phyloP scores from a whole-genome alignment of 2,888 invertebrate species.

The Apomyelois bistriatella region DNA sequence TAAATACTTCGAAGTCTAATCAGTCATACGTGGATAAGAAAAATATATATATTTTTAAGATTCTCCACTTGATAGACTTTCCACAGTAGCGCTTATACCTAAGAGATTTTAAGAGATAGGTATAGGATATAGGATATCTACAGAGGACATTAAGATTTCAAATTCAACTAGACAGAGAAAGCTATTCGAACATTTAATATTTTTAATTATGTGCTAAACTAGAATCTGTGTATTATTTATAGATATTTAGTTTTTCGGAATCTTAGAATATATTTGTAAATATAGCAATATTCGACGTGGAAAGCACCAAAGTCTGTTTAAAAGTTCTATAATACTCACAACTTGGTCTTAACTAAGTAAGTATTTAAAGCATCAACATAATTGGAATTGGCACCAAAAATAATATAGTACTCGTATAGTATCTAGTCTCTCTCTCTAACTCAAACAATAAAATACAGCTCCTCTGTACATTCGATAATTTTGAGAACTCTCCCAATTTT shows the following conservation, averaged over 20 bases:
- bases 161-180: conserved; percentile 33
- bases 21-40: neutral
- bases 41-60: neutral
- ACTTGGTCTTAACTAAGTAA: conserved; percentile 63
- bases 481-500: conserved; percentile 16
- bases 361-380: conserved; percentile 72
- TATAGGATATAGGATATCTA: neutral
- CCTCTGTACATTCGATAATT: conserved; percentile 7
- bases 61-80: conserved; percentile 5
- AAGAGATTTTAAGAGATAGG: conserved; percentile 17
- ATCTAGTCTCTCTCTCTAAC: conserved; percentile 24
- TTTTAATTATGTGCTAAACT: conserved; percentile 10
- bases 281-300: conserved; percentile 32
- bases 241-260: neutral
- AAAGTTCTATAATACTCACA: conserved; percentile 64
- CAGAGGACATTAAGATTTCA: conserved; percentile 26
- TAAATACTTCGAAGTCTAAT: conserved; percentile 30
- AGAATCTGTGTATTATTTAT: conserved; percentile 6
- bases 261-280: neutral
- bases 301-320: conserved; percentile 69
- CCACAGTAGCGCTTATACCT: conserved; percentile 16
- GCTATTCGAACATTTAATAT: conserved; percentile 22
- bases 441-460: conserved; percentile 26
- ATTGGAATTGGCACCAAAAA: conserved; percentile 71
- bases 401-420: conserved; percentile 32